Conservation (phyloP, 2,113 vertebrate genomes). For the Pangasianodon hypophthalmus region DNA sequence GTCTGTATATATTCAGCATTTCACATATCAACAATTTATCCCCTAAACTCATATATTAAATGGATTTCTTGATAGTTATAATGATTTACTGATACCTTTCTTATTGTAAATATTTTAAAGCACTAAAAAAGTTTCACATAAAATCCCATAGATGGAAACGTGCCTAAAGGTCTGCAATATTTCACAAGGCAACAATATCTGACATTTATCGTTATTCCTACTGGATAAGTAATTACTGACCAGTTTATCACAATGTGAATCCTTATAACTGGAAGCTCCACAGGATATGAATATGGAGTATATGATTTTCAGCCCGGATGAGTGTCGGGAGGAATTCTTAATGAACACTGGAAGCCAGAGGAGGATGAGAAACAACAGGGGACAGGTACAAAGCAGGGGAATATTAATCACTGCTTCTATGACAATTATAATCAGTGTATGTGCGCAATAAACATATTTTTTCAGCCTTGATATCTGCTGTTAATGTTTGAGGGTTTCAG, state of each 20-base stretch:
- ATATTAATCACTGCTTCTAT: constrained; percentile 47
- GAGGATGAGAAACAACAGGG: constrained; percentile 45
- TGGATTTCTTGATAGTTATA: neutral
- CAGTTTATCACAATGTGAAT: constrained; percentile 60
- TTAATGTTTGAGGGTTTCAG: constrained; percentile 23
- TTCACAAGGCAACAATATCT: neutral
- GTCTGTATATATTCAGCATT: neutral
- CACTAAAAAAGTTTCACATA: neutral
- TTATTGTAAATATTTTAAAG: neutral
- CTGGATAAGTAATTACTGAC: constrained; percentile 69
- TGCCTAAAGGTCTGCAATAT: neutral
- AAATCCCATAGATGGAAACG: neutral
- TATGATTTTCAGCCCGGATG: constrained; percentile 70
- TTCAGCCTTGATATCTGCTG: constrained; percentile 24
- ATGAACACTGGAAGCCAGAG: constrained; percentile 62
- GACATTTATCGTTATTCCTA: constrained; percentile 4
- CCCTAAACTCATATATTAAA: neutral
- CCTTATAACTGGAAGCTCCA: neutral
- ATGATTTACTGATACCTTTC: neutral
- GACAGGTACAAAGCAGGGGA: constrained; percentile 25
- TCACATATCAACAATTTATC: neutral
- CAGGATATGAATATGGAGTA: constrained; percentile 44
- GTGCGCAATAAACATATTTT: constrained; percentile 38
- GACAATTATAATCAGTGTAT: constrained; percentile 51
- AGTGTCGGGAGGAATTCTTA: constrained; percentile 64